These are phyloP conservation scores for Echinometra lucunter DNA, from an alignment of 53 echinoderm and acorn worm genomes.

Conservation along the genomic window DNA sequence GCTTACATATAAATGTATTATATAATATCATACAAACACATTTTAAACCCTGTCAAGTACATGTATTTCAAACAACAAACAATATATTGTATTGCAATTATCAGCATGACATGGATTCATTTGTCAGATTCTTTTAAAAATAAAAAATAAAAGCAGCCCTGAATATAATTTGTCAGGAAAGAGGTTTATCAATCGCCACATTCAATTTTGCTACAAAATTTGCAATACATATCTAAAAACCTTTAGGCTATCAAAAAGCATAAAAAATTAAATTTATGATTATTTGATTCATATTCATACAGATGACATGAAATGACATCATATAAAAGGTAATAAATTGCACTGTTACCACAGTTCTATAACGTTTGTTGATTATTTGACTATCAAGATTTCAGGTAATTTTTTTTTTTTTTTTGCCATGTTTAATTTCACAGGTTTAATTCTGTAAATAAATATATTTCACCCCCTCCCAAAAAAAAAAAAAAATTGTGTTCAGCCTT, in stretches of 20 bases:
- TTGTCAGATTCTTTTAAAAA: neutral
- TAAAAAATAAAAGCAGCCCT: neutral
- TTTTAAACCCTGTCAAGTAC: neutral
- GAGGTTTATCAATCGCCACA: neutral
- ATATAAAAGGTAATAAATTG: no score
- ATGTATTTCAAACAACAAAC: neutral
- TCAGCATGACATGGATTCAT: neutral
- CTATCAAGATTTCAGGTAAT: neutral
- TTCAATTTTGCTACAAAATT: neutral
- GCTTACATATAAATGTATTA: no score
- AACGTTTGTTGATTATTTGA: no score
- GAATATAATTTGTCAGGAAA: neutral
- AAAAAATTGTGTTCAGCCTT: neutral
- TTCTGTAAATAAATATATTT: no score
- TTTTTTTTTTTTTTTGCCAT: neutral
- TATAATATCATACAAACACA: neutral
- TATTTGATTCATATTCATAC: no score
- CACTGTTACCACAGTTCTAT: no score
- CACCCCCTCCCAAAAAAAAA: neutral
- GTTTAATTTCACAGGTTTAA: neutral
- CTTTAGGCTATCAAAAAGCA: neutral
- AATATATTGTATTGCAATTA: neutral
- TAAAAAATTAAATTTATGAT: no score
- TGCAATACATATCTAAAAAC: neutral
- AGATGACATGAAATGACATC: no score